Percentiles rank a stretch among this genome's conserved stretches.
phyloP scores from a whole-genome alignment of 2,797 vertebrate species.

The Poeciliopsis paucimaculata region DNA sequence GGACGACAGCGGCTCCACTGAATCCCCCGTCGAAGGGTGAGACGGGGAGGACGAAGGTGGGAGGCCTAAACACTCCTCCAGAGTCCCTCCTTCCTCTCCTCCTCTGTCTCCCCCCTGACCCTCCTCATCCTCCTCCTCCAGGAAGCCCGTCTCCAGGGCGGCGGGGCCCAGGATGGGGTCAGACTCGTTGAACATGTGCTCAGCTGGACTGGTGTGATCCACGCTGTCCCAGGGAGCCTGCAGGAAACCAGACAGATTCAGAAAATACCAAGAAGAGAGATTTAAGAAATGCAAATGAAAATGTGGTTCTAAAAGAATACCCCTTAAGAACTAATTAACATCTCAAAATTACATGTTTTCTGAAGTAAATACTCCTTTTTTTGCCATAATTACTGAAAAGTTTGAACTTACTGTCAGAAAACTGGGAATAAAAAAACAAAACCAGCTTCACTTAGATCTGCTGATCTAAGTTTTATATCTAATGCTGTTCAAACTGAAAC shows the following conservation, averaged over 20 bases:
- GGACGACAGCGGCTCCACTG: slow-evolving; percentile 79
- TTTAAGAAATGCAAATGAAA: not conserved
- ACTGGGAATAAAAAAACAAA: not conserved
- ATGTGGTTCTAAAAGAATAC: not conserved
- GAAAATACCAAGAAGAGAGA: not conserved
- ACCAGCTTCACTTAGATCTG: not conserved
- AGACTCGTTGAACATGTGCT: slow-evolving; percentile 84
- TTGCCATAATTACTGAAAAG: not conserved
- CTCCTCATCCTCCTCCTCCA: slow-evolving; percentile 82
- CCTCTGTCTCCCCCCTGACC: slow-evolving; percentile 64
- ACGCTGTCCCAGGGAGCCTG: slow-evolving; percentile 82
- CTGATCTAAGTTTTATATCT: not conserved
- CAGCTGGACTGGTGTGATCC: slow-evolving; percentile 79
- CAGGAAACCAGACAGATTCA: slow-evolving; percentile 7
- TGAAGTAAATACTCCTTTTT: not conserved
- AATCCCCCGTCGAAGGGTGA: slow-evolving; percentile 70
- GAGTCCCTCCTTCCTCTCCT: slow-evolving; percentile 71
- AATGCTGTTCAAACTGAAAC: not conserved
- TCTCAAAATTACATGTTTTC: not conserved
- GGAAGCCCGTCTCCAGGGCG: slow-evolving; percentile 77
- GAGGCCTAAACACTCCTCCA: slow-evolving; percentile 83
- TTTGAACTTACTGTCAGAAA: too few relatives aligned
- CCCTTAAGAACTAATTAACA: not conserved
- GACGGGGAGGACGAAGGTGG: slow-evolving; percentile 79
- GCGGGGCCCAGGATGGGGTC: slow-evolving; percentile 82